Evolutionary conservation across 2,888 invertebrate genomes (phyloP).

Genomic region (Acanthosepion lycidas): DNA sequence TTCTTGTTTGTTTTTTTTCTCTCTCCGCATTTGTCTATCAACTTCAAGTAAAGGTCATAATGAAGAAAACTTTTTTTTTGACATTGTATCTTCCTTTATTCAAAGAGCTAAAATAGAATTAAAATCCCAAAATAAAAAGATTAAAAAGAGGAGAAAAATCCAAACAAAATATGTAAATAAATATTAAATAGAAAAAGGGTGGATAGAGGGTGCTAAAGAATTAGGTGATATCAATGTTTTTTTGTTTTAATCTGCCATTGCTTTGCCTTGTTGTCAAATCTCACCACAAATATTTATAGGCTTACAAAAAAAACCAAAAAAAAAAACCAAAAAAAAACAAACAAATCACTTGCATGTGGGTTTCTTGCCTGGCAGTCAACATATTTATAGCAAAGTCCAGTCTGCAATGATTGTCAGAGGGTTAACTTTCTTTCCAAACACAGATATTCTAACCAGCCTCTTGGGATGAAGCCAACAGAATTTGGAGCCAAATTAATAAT

Average conservation of each 20-base stretch:
- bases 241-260: neutral
- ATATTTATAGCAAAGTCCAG: neutral
- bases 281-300: no score
- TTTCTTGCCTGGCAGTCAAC: neutral
- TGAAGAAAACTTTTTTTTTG: neutral
- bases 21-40: no score
- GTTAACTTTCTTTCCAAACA: neutral
- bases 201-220: no score
- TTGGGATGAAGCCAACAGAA: neutral
- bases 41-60: no score
- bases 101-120: constrained; percentile 15
- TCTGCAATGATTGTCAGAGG: no score
- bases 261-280: neutral
- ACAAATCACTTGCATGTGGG: no score
- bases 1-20: no score
- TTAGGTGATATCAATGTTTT: neutral
- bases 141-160: neutral
- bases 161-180: neutral
- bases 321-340: no score
- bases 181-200: neutral
- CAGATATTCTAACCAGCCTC: neutral
- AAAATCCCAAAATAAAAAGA: neutral
- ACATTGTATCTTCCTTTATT: constrained; percentile 17
- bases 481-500: neutral
- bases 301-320: no score